Conservation (phyloP, 2,113 vertebrate species). For the Pluvialis apricaria region DNA sequence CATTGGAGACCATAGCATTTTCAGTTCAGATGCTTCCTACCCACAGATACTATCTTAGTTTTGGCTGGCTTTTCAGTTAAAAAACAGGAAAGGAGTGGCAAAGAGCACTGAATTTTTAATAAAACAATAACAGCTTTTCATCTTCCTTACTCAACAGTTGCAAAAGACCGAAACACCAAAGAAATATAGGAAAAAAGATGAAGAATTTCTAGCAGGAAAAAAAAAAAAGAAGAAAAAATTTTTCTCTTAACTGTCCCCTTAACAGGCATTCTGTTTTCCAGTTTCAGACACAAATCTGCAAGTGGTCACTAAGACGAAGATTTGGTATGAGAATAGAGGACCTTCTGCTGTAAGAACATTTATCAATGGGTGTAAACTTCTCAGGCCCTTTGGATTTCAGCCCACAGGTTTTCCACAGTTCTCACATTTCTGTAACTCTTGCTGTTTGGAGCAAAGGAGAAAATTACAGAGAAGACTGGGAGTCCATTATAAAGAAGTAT, state of each 20-base stretch:
- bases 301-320: not conserved
- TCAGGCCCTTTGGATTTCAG: not conserved
- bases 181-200: not conserved
- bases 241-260: not conserved
- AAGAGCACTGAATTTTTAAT: slow-evolving; percentile 15
- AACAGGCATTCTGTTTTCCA: not conserved
- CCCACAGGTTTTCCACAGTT: not conserved
- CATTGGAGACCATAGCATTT: not conserved
- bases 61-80: not conserved
- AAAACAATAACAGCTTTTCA: not conserved
- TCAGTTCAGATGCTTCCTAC: slow-evolving; percentile 28
- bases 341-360: not conserved
- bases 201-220: not conserved
- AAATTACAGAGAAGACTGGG: not conserved
- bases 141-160: not conserved
- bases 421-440: not conserved
- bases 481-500: not conserved
- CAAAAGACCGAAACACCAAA: slow-evolving; percentile 22
- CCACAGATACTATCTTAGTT: slow-evolving; percentile 32
- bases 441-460: not conserved
- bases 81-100: slow-evolving; percentile 50
- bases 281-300: not conserved
- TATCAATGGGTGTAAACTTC: not conserved
- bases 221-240: not conserved
- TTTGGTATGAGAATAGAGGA: not conserved